Percentiles rank a stretch among this genome's conserved stretches.
phyloP scores from a whole-genome alignment of 2,113 vertebrate species.

The Hydrolagus affinis region DNA sequence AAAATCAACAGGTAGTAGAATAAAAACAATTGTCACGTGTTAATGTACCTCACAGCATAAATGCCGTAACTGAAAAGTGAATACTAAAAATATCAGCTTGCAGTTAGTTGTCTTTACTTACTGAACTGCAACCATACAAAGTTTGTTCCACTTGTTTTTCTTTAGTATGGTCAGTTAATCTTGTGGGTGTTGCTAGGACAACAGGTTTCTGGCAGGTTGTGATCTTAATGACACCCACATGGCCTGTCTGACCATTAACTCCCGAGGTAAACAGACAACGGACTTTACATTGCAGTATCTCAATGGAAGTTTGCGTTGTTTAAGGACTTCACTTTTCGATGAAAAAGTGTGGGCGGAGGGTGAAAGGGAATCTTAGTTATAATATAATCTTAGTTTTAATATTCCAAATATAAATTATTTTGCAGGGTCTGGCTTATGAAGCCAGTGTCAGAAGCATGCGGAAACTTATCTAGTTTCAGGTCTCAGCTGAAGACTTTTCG shows the following conservation, averaged over 20 bases:
- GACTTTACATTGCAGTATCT: neutral
- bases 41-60: neutral
- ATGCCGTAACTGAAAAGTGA: neutral
- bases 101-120: neutral
- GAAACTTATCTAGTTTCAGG: too few relatives aligned
- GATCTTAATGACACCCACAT: conserved; percentile 10
- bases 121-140: neutral
- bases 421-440: too few relatives aligned
- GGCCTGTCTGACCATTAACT: neutral
- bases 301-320: neutral
- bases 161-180: conserved; percentile 15
- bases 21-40: too few relatives aligned
- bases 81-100: neutral
- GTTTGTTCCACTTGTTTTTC: neutral
- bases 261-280: neutral
- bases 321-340: neutral
- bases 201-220: neutral
- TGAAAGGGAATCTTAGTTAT: too few relatives aligned
- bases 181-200: conserved; percentile 10
- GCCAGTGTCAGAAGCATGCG: too few relatives aligned
- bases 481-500: too few relatives aligned
- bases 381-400: too few relatives aligned
- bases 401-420: too few relatives aligned
- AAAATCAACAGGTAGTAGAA: too few relatives aligned
- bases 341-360: neutral